phyloP scores from a whole-genome alignment of 2,888 invertebrate genomes.

The Bibio marci region DNA sequence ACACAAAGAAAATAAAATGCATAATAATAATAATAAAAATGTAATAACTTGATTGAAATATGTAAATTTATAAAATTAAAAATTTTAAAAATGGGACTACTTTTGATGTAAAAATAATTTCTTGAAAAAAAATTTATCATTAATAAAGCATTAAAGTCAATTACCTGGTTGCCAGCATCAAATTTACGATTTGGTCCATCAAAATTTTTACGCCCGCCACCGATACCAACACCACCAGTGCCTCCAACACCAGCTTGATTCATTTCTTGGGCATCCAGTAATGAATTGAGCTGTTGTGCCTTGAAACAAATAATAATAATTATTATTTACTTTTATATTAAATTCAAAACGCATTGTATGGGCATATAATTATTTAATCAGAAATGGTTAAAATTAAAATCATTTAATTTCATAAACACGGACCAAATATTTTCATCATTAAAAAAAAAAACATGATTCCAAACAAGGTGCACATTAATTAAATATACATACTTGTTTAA shows the following conservation, averaged over 20 bases:
- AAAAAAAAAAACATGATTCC: neutral
- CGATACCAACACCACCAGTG: constrained; percentile 6
- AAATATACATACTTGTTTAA: constrained; percentile 56
- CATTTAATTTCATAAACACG: constrained; percentile 6
- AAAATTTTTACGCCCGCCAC: constrained; percentile 6
- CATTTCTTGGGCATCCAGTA: constrained; percentile 56
- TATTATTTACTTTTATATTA: constrained; percentile 1
- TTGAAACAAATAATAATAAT: constrained; percentile 16
- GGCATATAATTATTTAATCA: neutral
- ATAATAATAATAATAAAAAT: too few relatives aligned
- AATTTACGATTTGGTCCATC: too few relatives aligned
- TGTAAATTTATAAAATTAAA: too few relatives aligned
- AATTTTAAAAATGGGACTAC: too few relatives aligned
- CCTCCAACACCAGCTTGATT: constrained; percentile 29
- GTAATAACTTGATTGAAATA: too few relatives aligned
- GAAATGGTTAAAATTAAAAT: constrained; percentile 2
- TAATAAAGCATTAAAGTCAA: too few relatives aligned
- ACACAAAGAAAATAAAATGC: too few relatives aligned
- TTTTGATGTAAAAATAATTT: too few relatives aligned
- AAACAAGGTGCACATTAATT: too few relatives aligned
- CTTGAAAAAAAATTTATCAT: too few relatives aligned
- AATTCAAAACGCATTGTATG: neutral
- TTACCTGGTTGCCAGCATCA: too few relatives aligned
- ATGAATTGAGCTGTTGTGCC: constrained; percentile 42
- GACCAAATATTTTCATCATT: constrained; percentile 6